Percentiles rank a stretch among this genome's conserved stretches.
phyloP scores from a whole-genome alignment of 2,888 invertebrate genomes.

The Andrena flavipes region DNA sequence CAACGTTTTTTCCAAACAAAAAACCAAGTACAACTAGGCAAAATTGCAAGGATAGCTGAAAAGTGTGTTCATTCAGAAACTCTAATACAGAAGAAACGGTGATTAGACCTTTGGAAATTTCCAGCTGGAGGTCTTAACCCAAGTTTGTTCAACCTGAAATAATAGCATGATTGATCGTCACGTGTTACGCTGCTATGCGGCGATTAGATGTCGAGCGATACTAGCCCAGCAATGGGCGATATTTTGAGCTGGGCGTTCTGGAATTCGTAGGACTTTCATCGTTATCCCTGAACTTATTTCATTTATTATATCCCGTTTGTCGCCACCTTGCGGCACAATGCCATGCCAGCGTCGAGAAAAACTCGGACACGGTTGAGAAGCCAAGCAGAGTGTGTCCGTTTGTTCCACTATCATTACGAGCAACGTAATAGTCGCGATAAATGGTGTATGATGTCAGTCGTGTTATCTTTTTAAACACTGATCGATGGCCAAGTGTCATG shows the following conservation, averaged over 20 bases:
- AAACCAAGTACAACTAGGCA: neutral
- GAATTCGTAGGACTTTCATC: conserved; percentile 37
- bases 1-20: too few relatives aligned
- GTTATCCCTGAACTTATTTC: conserved; percentile 45
- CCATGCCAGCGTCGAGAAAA: neutral
- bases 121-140: neutral
- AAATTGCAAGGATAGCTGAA: neutral
- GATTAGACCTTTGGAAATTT: neutral
- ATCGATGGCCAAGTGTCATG: neutral
- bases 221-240: neutral
- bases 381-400: conserved; percentile 17
- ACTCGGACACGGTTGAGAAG: conserved; percentile 44
- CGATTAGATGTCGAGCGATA: neutral
- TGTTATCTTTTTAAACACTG: conserved; percentile 2
- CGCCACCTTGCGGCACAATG: conserved; percentile 24
- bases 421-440: conserved; percentile 6
- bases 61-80: neutral
- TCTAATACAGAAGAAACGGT: neutral
- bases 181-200: neutral
- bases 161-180: neutral
- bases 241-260: conserved; percentile 8
- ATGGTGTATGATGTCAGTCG: conserved; percentile 7
- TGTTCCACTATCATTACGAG: neutral
- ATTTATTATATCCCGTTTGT: conserved; percentile 18
- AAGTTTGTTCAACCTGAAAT: neutral